Percentiles rank a stretch among this genome's conserved stretches.
Evolutionary conservation across 2,113 vertebrate genomes (phyloP).

Genomic region (Ploceus nigricollis): DNA sequence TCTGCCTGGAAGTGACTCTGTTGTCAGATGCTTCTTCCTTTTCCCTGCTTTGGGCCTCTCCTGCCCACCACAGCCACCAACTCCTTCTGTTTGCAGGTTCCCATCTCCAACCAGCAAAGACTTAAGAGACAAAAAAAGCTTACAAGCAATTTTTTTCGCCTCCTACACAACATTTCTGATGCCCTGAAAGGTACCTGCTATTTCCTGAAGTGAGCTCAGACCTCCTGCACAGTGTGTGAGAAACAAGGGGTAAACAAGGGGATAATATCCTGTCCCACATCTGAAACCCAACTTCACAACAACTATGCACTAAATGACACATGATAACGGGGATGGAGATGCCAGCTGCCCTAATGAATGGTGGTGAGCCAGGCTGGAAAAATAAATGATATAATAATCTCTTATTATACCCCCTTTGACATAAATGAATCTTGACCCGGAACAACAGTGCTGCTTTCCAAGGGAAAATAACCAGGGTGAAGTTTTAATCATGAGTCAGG

Average conservation of each 20-base stretch:
- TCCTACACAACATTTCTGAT: neutral
- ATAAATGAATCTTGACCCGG: constrained; percentile 40
- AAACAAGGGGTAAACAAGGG: neutral
- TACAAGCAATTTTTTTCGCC: neutral
- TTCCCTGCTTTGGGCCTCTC: neutral
- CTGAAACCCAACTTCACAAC: constrained; percentile 16
- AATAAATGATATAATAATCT: constrained; percentile 37
- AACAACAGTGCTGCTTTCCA: constrained; percentile 20
- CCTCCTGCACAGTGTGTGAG: neutral
- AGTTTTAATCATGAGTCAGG: neutral
- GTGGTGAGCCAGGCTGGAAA: constrained; percentile 38
- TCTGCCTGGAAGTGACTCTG: neutral
- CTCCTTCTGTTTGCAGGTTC: neutral
- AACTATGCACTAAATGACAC: constrained; percentile 27
- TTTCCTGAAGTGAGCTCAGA: neutral
- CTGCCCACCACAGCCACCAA: neutral
- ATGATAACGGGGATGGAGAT: constrained; percentile 21
- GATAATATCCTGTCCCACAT: neutral
- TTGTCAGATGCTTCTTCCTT: neutral
- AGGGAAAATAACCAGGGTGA: constrained; percentile 16
- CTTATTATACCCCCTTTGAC: constrained; percentile 10
- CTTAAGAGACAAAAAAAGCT: neutral
- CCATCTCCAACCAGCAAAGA: neutral
- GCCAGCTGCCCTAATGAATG: constrained; percentile 30
- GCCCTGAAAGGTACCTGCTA: neutral